A percentile compares a stretch with the other conserved stretches of the same genome.
Evolutionary conservation across 2,888 invertebrate genomes (phyloP).

Genomic region (Ormyrus thymus): DNA sequence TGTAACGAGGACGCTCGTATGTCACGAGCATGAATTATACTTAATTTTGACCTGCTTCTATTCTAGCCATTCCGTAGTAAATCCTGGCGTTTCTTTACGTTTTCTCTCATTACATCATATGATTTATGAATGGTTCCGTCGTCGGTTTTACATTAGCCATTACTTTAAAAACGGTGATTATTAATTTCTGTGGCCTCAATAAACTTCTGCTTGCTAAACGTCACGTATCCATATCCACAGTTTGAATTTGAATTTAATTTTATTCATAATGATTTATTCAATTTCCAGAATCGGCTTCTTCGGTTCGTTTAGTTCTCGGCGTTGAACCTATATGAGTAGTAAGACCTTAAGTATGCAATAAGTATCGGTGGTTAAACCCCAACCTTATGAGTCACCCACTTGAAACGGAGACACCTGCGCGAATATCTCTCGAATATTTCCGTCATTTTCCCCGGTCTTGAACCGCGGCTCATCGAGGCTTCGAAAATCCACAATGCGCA

Average conservation of each 20-base stretch:
- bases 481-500: not conserved
- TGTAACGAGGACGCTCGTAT: constrained; percentile 11
- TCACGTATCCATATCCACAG: too few relatives aligned
- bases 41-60: constrained; percentile 6
- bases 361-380: too few relatives aligned
- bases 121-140: not conserved
- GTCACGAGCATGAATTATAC: constrained; percentile 10
- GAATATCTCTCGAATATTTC: too few relatives aligned
- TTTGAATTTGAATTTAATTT: too few relatives aligned
- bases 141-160: not conserved
- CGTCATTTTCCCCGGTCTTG: not conserved
- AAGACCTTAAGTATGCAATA: too few relatives aligned
- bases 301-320: too few relatives aligned
- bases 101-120: not conserved
- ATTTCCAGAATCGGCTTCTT: too few relatives aligned
- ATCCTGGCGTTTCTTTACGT: not conserved
- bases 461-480: not conserved
- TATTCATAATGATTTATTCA: too few relatives aligned
- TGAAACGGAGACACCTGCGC: too few relatives aligned
- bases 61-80: not conserved
- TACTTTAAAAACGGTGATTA: not conserved
- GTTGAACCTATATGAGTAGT: too few relatives aligned
- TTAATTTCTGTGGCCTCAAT: not conserved
- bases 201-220: not conserved
- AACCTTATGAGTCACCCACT: too few relatives aligned